phyloP scores from a whole-genome alignment of 2,113 vertebrate species.

The Helogale parvula region DNA sequence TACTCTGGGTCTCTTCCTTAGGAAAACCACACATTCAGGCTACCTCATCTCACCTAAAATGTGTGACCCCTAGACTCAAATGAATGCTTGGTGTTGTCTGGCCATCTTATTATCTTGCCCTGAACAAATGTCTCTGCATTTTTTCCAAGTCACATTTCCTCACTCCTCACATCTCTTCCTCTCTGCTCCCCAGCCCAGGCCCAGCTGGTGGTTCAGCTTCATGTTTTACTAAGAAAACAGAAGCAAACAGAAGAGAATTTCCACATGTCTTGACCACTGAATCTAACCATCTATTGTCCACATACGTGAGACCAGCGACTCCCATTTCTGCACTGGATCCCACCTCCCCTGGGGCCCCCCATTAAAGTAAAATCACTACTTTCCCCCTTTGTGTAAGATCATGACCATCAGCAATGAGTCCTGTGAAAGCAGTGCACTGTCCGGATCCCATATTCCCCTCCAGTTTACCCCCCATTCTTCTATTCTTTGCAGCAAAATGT shows the following conservation, averaged over 20 bases:
- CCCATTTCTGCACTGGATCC: background rate
- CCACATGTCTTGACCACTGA: background rate
- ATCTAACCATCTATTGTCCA: background rate
- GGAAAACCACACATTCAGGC: background rate
- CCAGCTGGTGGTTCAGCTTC: background rate
- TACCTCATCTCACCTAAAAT: background rate
- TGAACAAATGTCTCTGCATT: background rate
- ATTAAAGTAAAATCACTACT: background rate
- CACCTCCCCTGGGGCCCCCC: too few relatives aligned
- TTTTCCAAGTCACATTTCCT: background rate
- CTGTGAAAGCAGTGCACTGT: background rate
- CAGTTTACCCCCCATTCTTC: background rate
- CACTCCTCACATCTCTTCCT: background rate
- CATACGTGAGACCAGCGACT: background rate
- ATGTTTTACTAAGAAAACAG: slow-evolving; percentile 7
- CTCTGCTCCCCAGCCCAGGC: background rate
- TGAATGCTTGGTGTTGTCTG: background rate
- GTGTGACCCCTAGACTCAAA: background rate
- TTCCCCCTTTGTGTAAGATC: background rate
- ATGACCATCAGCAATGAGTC: background rate
- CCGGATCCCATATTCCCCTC: background rate
- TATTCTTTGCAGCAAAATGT: background rate
- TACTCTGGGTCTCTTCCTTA: background rate
- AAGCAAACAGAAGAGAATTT: background rate
- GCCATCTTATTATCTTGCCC: background rate